Evolutionary conservation across 2,888 invertebrate species (phyloP).

Genomic region (Acholoe squamosa): DNA sequence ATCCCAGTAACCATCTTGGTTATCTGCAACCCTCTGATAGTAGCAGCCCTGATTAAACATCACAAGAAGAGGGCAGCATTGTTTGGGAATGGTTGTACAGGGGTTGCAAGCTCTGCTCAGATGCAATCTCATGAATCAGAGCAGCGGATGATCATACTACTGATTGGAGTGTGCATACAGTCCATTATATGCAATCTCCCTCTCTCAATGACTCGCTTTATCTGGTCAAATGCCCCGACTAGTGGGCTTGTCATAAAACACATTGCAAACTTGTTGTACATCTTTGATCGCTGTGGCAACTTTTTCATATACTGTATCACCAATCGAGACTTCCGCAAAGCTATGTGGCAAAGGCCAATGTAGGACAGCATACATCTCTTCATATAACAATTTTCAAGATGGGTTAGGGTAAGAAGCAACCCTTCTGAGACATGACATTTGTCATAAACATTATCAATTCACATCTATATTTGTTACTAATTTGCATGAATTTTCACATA

Average conservation of each 20-base stretch:
- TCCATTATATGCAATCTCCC: constrained; percentile 15
- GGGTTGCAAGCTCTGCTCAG: not conserved
- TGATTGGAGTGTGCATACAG: not conserved
- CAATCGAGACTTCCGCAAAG: constrained; percentile 1
- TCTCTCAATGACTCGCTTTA: not conserved
- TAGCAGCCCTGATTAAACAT: not conserved
- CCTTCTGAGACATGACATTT: no score
- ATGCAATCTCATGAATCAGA: not conserved
- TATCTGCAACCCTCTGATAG: not conserved
- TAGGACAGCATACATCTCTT: no score
- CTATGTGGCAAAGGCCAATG: not conserved
- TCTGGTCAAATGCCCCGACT: not conserved
- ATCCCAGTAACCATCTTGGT: not conserved
- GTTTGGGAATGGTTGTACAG: not conserved
- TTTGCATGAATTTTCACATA: no score
- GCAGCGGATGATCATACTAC: not conserved
- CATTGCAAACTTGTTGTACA: not conserved
- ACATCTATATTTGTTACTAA: no score
- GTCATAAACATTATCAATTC: no score
- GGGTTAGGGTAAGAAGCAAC: no score
- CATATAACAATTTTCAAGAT: no score
- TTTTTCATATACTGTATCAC: constrained; percentile 6
- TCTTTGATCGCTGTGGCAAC: not conserved
- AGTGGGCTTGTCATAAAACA: not conserved
- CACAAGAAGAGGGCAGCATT: not conserved